Evolutionary conservation across 2,888 invertebrate species (phyloP).

Genomic region (Xestobium rufovillosum): DNA sequence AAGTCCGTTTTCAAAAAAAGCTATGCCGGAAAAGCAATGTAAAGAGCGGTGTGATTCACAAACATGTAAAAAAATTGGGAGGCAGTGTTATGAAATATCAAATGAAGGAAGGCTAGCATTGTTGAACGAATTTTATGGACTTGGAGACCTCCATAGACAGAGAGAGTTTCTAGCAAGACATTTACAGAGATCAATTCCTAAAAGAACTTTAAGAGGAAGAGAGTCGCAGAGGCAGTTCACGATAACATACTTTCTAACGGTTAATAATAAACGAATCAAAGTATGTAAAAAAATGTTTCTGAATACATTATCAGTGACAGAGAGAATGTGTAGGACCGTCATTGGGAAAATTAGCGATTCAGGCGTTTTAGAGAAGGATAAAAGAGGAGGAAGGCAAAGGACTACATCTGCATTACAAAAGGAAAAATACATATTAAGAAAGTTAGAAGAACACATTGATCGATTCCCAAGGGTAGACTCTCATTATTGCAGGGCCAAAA

Average conservation of each 20-base stretch:
- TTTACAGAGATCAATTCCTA: slow-evolving; percentile 6
- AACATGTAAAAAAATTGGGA: slow-evolving; percentile 13
- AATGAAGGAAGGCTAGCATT: slow-evolving; percentile 12
- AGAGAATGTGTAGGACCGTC: too few species aligned
- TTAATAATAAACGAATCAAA: not conserved
- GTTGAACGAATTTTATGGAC: slow-evolving; percentile 10
- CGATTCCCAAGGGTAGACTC: slow-evolving; percentile 18
- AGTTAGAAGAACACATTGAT: slow-evolving; percentile 13
- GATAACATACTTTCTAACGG: not conserved
- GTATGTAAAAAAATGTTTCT: too few species aligned
- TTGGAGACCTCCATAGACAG: slow-evolving; percentile 13
- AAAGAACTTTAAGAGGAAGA: slow-evolving; percentile 7
- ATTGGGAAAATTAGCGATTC: too few species aligned
- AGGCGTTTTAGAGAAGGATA: too few species aligned
- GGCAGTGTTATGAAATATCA: slow-evolving; percentile 11
- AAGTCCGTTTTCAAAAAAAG: slow-evolving; percentile 12
- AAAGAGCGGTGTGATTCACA: slow-evolving; percentile 10
- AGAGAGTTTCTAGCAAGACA: slow-evolving; percentile 17
- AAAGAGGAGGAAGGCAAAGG: slow-evolving; percentile 14
- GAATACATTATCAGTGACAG: too few species aligned
- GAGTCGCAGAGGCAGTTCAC: slow-evolving; percentile 10
- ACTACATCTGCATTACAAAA: slow-evolving; percentile 6
- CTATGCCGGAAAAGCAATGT: slow-evolving; percentile 9
- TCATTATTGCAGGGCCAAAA: slow-evolving; percentile 16
- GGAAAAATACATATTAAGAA: slow-evolving; percentile 6